Evolutionary conservation across 2,113 vertebrate species (phyloP), one percentile per base, ranked within the genome.

Genomic region (Mionectes macconnelli): DNA sequence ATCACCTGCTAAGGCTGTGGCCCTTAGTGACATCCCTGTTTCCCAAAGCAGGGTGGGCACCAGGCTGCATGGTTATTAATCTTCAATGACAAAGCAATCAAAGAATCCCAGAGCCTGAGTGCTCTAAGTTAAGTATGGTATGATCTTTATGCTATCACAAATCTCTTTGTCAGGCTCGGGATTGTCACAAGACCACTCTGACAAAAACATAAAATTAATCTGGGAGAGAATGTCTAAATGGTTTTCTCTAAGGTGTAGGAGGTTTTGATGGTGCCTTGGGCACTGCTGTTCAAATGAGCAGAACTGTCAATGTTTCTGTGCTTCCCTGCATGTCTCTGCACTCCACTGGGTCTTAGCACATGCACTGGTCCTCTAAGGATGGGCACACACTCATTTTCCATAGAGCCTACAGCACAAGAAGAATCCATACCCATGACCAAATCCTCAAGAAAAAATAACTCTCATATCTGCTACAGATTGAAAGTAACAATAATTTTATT

Each of bases 181-280:
- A 30, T 14, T 80, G 53, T 60, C 47, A 68, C 0, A 6, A 91
- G 35, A 69, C 9, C 19, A 68, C 2, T 2, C 2, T 37, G 6
- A 37, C 49, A 42, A 79, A 85, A 94, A 12, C 12, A 37, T 9
- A 52, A 37, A 53, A 37, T n/a, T 73, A 1, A 18, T 49, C 19
- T 63, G 21, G 24, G 18, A 81, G 21, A 45, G 3, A 90, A 81
- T 0, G 0, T 33, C 33, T 31, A 57, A 77, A 5, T 0, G 2
- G 0, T 42, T 78, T 85, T 35, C 68, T 72, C 39, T 2, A 2
- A 5, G 8, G 4, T 8, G 1, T 8, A 56, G 56, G 70, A 74
- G 24, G 8, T 42, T 86, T 80, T 68, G 56, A n/a, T 35, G 8
- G 33, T 47, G 22, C 13, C 7, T 4, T 15, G 19, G 55, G 15